Percentiles rank a stretch among this genome's conserved stretches.
Evolutionary conservation across 2,113 vertebrate genomes (phyloP).

Genomic region (Gymnocephalus cernua): DNA sequence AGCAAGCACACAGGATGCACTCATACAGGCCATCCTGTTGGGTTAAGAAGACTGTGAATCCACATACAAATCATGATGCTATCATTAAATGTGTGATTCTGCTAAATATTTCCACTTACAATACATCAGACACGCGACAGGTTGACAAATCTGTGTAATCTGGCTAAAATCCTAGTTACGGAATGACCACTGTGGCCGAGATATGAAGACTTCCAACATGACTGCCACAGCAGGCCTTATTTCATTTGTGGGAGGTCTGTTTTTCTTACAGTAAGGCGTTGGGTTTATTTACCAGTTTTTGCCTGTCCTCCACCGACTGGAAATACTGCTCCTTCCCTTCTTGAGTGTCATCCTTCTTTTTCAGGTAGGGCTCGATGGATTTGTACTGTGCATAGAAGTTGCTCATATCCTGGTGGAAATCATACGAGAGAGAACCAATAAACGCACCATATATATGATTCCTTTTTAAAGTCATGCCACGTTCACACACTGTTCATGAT

Average conservation of each 20-base stretch:
- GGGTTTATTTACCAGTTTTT: constrained; percentile 89
- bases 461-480: neutral
- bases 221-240: neutral
- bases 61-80: neutral
- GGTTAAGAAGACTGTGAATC: neutral
- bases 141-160: neutral
- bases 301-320: constrained; percentile 92
- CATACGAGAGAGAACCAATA: neutral
- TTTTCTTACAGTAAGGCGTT: neutral
- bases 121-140: neutral
- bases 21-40: constrained; percentile 93
- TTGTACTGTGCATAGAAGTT: constrained; percentile 98
- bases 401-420: constrained; percentile 89
- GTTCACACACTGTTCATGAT: neutral
- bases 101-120: neutral
- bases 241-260: neutral
- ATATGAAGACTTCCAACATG: neutral
- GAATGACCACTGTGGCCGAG: neutral
- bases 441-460: neutral
- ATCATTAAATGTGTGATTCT: neutral
- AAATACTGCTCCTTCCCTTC: constrained; percentile 92
- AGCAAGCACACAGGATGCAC: constrained; percentile 95
- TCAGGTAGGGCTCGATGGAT: constrained; percentile 94
- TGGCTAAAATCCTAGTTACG: neutral
- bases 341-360: constrained; percentile 91